Evolutionary conservation across 2,888 invertebrate genomes (phyloP), one percentile per base, ranked within the genome.

Genomic region (Cantharis nigra): DNA sequence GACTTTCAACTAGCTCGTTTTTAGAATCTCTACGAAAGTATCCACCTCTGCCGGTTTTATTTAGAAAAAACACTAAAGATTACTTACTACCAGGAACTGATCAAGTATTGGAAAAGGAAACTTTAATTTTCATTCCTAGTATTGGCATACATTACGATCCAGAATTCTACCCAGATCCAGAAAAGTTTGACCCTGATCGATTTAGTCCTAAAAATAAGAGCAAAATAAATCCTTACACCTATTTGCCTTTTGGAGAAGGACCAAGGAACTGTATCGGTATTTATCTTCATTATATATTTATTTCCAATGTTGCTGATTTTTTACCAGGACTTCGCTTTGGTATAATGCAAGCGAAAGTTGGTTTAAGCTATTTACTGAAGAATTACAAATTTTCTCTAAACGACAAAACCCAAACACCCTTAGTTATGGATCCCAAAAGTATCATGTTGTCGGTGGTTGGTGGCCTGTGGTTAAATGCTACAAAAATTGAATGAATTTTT

Each of bases 201-300:
- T 78, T 78, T 49, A 74, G 63, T 11, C 67, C 70, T 23, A 70
- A 77, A 26, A 90, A 90, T 28, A 91, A 91, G 79, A 87, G 89
- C 0, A 88, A 87, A 64, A 85, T 91, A 69, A 91, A 91, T 69
- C 89, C 89, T 0, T 91, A 89, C 79, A 89, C 89, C 76, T 91
- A 90, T 89, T 87, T 91, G 87, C 91, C 91, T 0, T 91, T 91
- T 83, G 91, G 91, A 3, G 91, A 91, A 84, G 91, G 91, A 0
- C 91, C 91, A 9, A 87, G 91, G 79, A 90, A 90, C 85, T 91
- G 91, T 82, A 88, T 91, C 83, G 91, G 91, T 91, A 85, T 7
- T 7, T 49, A 49, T n/a, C 0, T 49, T 2, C 7, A 49, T 49
- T 30, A 7, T n/a, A 2, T 4, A n/a, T 7, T 49, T 0, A 63